These are phyloP conservation scores for Tapera naevia DNA, from an alignment of 2,797 vertebrate species.

Conservation along the genomic window DNA sequence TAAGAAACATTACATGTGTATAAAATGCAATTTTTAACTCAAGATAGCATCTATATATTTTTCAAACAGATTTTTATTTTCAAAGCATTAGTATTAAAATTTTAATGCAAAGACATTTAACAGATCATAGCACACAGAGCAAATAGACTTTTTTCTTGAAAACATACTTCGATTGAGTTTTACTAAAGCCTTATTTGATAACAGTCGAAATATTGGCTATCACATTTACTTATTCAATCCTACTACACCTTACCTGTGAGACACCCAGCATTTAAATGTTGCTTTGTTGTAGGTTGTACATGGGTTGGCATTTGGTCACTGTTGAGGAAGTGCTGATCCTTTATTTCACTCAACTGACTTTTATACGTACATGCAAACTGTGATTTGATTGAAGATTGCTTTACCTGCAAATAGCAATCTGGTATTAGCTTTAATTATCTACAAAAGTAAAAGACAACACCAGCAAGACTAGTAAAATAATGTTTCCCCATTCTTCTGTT, in stretches of 20 bases:
- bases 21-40: neutral
- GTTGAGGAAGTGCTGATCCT: conserved; percentile 74
- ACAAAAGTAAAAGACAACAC: neutral
- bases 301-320: conserved; percentile 72
- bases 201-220: neutral
- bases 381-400: conserved; percentile 82
- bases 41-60: neutral
- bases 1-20: neutral
- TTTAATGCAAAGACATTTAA: neutral
- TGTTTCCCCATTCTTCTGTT: neutral
- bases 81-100: neutral
- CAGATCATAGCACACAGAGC: neutral
- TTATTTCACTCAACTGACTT: conserved; percentile 75
- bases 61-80: neutral
- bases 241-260: conserved; percentile 61
- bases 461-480: neutral
- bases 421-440: neutral
- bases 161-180: neutral
- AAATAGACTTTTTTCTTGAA: neutral
- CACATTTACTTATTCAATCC: neutral
- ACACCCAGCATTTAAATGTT: conserved; percentile 8
- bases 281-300: conserved; percentile 73
- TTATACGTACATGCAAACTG: conserved; percentile 96
- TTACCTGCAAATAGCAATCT: conserved; percentile 73
- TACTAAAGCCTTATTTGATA: neutral